These are phyloP conservation scores for Papilio glaucus DNA, from an alignment of 1,140 invertebrate genomes.

Conservation along the genomic window DNA sequence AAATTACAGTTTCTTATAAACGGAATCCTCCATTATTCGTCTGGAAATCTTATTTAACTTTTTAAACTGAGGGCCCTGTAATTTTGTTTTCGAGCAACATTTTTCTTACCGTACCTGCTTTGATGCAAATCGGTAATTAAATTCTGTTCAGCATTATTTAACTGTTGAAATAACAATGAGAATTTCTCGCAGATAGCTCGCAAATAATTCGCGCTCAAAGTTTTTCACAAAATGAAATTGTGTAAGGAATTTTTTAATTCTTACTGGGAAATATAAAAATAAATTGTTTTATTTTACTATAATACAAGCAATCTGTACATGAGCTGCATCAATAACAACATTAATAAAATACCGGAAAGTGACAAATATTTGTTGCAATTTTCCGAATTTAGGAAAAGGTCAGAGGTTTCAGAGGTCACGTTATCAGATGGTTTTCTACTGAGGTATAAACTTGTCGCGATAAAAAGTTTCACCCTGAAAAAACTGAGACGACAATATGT, in stretches of 20 bases:
- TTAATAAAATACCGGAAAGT: no score
- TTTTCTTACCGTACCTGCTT: slow-evolving; percentile 18
- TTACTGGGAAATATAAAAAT: not conserved
- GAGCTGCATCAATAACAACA: no score
- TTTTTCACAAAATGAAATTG: not conserved
- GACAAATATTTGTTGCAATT: no score
- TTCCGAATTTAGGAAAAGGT: no score
- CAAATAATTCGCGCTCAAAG: slow-evolving; percentile 8
- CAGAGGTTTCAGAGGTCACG: no score
- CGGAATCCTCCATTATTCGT: not conserved
- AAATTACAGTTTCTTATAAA: not conserved
- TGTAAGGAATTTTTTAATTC: not conserved
- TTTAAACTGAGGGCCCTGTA: not conserved
- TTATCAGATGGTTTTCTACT: no score
- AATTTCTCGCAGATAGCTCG: slow-evolving; percentile 7
- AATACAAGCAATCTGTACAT: no score
- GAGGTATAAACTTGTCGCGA: no score
- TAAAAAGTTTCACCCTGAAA: no score
- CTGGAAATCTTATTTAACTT: slow-evolving; percentile 9
- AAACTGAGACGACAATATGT: no score
- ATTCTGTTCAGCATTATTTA: slow-evolving; percentile 35
- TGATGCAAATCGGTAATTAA: slow-evolving; percentile 35
- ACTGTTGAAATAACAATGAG: slow-evolving; percentile 17
- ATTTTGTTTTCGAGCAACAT: not conserved
- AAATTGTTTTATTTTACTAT: no score